Evolutionary conservation across 2,797 vertebrate genomes (phyloP).

Genomic region (Melanotaenia maccullochi): DNA sequence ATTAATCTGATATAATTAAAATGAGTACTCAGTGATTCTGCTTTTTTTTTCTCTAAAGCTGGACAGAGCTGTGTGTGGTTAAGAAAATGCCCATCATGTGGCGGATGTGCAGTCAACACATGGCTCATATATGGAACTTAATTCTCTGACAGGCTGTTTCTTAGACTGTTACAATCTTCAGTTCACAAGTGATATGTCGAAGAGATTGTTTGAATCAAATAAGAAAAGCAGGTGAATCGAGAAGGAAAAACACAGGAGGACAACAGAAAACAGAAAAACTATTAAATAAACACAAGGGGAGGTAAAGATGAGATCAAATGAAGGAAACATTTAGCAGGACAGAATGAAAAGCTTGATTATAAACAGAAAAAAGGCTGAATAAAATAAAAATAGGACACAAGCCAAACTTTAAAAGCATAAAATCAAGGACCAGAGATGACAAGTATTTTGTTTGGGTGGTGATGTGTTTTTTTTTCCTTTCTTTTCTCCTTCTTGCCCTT

Average conservation of each 20-base stretch:
- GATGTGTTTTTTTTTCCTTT: slow-evolving; percentile 8
- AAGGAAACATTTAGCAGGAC: slow-evolving; percentile 32
- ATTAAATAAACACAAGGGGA: background rate
- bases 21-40: slow-evolving; percentile 14
- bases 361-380: slow-evolving; percentile 5
- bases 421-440: slow-evolving; percentile 28
- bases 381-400: slow-evolving; percentile 25
- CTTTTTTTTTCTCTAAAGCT: background rate
- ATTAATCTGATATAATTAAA: slow-evolving; percentile 33
- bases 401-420: slow-evolving; percentile 11
- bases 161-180: slow-evolving; percentile 7
- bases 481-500: background rate
- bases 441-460: background rate
- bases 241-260: background rate
- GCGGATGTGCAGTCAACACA: slow-evolving; percentile 1
- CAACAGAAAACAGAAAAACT: background rate
- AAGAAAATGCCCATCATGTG: slow-evolving; percentile 9
- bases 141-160: slow-evolving; percentile 3
- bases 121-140: background rate
- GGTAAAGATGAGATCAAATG: slow-evolving; percentile 46
- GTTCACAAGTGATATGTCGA: slow-evolving; percentile 15
- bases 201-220: slow-evolving; percentile 5
- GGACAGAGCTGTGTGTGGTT: slow-evolving; percentile 7
- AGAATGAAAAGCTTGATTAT: slow-evolving; percentile 29
- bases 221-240: background rate